Conservation (phyloP, 2,113 vertebrate species). For the Callospermophilus lateralis region DNA sequence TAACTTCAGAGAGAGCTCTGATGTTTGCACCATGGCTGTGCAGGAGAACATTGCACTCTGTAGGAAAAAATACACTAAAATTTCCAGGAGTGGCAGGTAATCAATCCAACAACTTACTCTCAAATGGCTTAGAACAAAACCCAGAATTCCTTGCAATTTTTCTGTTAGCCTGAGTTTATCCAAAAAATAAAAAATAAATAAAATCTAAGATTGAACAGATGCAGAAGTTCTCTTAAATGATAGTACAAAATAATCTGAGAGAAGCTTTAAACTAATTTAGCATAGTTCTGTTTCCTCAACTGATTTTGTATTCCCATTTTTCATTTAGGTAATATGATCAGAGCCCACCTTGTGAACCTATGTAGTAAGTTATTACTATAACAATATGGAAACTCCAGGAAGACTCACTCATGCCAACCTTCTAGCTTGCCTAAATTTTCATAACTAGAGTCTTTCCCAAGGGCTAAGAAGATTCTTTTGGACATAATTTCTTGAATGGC, state of each 20-base stretch:
- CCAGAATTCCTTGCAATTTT: neutral
- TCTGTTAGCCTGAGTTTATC: neutral
- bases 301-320: slow-evolving; percentile 61
- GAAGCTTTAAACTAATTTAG: slow-evolving; percentile 58
- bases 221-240: slow-evolving; percentile 35
- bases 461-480: neutral
- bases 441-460: neutral
- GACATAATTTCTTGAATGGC: neutral
- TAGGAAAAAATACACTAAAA: neutral
- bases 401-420: neutral
- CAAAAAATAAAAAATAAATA: neutral
- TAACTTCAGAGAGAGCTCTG: neutral
- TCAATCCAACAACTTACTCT: neutral
- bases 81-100: neutral
- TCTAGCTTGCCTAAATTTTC: neutral
- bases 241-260: slow-evolving; percentile 49
- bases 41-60: neutral
- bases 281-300: slow-evolving; percentile 37
- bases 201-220: neutral
- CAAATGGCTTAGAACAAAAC: neutral
- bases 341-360: neutral
- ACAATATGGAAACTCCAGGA: neutral
- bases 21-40: neutral
- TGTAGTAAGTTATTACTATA: slow-evolving; percentile 44
- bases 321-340: slow-evolving; percentile 70